Evolutionary conservation across 2,797 vertebrate genomes (phyloP).

Genomic region (Fundulus diaphanus): DNA sequence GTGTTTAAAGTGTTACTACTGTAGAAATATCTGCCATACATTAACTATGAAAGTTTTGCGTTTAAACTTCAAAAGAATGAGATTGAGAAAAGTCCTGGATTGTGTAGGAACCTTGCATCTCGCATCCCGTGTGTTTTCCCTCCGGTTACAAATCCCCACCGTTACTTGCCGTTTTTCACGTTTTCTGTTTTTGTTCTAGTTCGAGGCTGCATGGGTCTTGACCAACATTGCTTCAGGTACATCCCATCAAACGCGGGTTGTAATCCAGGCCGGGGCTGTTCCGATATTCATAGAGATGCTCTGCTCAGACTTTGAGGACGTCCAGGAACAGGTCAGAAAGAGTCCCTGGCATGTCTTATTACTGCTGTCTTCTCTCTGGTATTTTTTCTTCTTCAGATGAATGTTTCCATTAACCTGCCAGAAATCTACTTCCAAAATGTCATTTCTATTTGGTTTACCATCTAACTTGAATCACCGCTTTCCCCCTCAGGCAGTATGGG

Average conservation of each 20-base stretch:
- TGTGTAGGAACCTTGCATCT: neutral
- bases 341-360: neutral
- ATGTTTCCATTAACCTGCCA: neutral
- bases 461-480: conserved; percentile 26
- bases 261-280: conserved; percentile 96
- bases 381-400: neutral
- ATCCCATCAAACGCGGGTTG: conserved; percentile 94
- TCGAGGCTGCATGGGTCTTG: conserved; percentile 97
- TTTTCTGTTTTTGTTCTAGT: conserved; percentile 75
- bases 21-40: neutral
- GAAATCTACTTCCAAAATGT: neutral
- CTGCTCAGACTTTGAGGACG: conserved; percentile 94
- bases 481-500: conserved; percentile 91
- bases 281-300: conserved; percentile 97
- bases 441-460: conserved; percentile 2
- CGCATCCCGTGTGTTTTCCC: neutral
- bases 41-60: neutral
- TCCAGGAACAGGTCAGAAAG: conserved; percentile 91
- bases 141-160: neutral
- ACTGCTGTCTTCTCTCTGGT: neutral
- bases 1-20: neutral
- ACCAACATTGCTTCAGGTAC: conserved; percentile 98
- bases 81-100: neutral
- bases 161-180: neutral
- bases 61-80: neutral